Conservation (phyloP, 2,888 invertebrate species). For the Acleris cristana region DNA sequence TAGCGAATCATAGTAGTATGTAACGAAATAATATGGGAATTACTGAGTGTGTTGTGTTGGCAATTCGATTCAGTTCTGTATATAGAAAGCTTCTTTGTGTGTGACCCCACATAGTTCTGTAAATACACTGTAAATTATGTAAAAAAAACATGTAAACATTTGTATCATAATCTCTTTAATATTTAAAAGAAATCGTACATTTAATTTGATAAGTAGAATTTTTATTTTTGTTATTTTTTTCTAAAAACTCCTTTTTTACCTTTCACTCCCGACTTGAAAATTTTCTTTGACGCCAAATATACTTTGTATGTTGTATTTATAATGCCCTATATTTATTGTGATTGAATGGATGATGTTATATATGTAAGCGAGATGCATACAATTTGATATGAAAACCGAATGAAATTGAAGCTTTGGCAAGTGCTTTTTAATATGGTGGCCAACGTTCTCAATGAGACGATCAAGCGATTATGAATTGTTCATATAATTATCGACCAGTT, state of each 20-base stretch:
- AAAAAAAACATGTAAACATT: slow-evolving; percentile 57
- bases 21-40: slow-evolving; percentile 38
- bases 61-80: slow-evolving; percentile 45
- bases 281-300: slow-evolving; percentile 46
- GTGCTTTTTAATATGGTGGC: background rate
- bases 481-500: too few relatives aligned
- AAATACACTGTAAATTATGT: slow-evolving; percentile 70
- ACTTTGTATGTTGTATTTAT: slow-evolving; percentile 24
- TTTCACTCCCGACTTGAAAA: slow-evolving; percentile 50
- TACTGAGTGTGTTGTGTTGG: slow-evolving; percentile 43
- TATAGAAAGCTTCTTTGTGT: slow-evolving; percentile 57
- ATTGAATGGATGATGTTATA: slow-evolving; percentile 17
- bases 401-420: background rate
- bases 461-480: too few relatives aligned
- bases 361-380: slow-evolving; percentile 4
- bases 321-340: slow-evolving; percentile 21
- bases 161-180: slow-evolving; percentile 66
- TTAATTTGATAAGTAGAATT: slow-evolving; percentile 57
- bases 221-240: slow-evolving; percentile 63
- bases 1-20: slow-evolving; percentile 30
- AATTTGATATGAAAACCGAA: background rate
- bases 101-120: slow-evolving; percentile 45
- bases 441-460: too few relatives aligned
- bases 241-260: slow-evolving; percentile 52
- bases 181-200: slow-evolving; percentile 53